Evolutionary conservation across 2,888 invertebrate genomes (phyloP), one percentile per base, ranked within the genome.

Genomic region (Mechanitis mazaeus): DNA sequence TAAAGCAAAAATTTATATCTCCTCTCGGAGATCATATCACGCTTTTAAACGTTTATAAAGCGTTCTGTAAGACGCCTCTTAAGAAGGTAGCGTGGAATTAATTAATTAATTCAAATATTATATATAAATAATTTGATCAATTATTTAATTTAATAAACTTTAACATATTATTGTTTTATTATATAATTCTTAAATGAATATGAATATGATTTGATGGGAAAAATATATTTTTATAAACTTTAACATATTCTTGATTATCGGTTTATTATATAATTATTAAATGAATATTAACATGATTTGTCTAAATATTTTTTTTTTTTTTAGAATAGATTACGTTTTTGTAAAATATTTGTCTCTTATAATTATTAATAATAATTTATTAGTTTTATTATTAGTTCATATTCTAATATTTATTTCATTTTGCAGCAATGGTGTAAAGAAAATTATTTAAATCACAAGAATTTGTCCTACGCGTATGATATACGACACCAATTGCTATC

Each of bases 21-120:
- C 92, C 94, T 31, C 93, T 95, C 69, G 98, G 99, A 11, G 99
- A 99, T 84, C 97, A 97, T 78, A 90, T 98, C 54, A 98, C 97
- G 1, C 88, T 97, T 59, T 89, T 99, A 12, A 99, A 98, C 81
- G 94, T 98, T 46, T 98, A 93, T 80, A 93, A 94, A 74, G 95
- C 94, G 3, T 98, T 93, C 83, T 92, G 92, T 71, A 94, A 93
- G 75, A 91, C 93, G 0, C 92, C 93, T 3, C 91, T 93, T 66
- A 93, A 93, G 74, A 94, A 94, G 85, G 92, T 93, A 56, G 72
- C 58, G 46, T 33, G 9, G 31, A 28, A 61, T 38, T 71, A 45
- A 55, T 12, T 61, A 63, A 46, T 46, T 56, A 46, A 20, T 20
- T 20, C 20, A 20, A 20, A 20, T 20, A 20, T 20, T 20, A 20